Percentiles rank a stretch among this genome's conserved stretches.
These are phyloP conservation scores for Bergia sp. DNA, from an alignment of 92 coral and sea anemone genomes.

Conservation along the genomic window DNA sequence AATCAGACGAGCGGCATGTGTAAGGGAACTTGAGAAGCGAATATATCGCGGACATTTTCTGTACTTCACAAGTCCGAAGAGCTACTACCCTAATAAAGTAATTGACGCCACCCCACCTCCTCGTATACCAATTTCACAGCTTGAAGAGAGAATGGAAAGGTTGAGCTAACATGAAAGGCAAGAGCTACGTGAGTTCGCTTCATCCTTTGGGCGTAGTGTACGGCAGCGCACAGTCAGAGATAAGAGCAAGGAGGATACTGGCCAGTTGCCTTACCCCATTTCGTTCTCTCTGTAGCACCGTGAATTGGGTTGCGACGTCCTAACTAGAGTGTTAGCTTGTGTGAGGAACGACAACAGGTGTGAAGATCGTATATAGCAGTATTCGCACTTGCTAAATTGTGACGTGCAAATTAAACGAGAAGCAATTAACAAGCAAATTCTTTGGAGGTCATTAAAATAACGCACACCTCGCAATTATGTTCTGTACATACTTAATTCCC, in stretches of 20 bases:
- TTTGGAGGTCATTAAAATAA: too few species aligned
- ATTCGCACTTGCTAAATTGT: too few species aligned
- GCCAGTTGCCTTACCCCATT: constrained; percentile 52
- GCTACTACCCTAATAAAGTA: constrained; percentile 58
- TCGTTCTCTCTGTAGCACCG: constrained; percentile 43
- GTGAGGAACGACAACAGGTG: too few species aligned
- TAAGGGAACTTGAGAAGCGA: constrained; percentile 42
- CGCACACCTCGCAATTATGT: too few species aligned
- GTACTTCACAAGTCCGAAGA: constrained; percentile 60
- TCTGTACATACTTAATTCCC: too few species aligned
- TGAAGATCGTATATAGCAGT: too few species aligned
- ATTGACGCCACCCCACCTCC: constrained; percentile 37
- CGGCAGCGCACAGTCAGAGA: constrained; percentile 54
- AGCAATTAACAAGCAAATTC: too few species aligned
- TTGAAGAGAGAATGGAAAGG: constrained; percentile 9
- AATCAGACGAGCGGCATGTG: constrained; percentile 51
- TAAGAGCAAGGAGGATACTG: constrained; percentile 58
- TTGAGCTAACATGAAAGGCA: constrained; percentile 8
- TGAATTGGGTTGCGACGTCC: constrained; percentile 2
- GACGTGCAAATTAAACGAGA: too few species aligned
- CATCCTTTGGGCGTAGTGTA: constrained; percentile 47
- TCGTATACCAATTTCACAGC: neutral
- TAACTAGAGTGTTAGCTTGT: too few species aligned
- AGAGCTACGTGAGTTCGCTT: constrained; percentile 50
- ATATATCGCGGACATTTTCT: constrained; percentile 53